A percentile compares a stretch with the other conserved stretches of the same genome.
These are phyloP conservation scores for Cydia strobilella DNA, from an alignment of 1,140 invertebrate genomes.

Conservation along the genomic window DNA sequence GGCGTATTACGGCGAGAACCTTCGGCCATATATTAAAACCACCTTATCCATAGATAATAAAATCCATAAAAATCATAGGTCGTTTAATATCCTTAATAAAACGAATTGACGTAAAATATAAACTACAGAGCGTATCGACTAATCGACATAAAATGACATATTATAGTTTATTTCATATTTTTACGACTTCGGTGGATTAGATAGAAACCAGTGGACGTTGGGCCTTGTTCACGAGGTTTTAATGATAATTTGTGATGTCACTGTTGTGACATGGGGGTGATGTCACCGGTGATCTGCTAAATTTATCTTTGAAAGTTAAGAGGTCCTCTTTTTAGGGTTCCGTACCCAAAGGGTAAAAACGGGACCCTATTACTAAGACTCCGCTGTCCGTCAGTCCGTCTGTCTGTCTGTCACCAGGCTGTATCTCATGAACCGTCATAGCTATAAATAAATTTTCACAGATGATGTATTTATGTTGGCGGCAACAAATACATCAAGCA, in stretches of 20 bases:
- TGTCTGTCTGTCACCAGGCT: too few relatives aligned
- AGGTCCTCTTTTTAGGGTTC: too few relatives aligned
- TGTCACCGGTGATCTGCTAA: not conserved
- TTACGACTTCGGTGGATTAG: constrained; percentile 11
- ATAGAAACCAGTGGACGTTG: not conserved
- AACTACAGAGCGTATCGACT: not conserved
- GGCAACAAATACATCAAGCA: too few relatives aligned
- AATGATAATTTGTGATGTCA: not conserved
- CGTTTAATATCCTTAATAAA: not conserved
- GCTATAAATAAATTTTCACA: too few relatives aligned
- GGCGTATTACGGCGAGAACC: not conserved
- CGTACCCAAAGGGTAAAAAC: too few relatives aligned
- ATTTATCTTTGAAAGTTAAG: not conserved
- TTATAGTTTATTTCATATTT: constrained; percentile 22
- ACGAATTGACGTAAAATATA: constrained; percentile 22
- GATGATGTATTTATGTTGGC: too few relatives aligned
- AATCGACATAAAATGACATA: constrained; percentile 10
- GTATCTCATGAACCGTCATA: too few relatives aligned
- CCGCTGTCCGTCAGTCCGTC: too few relatives aligned
- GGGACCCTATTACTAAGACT: too few relatives aligned
- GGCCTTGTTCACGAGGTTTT: not conserved
- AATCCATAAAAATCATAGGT: constrained; percentile 6
- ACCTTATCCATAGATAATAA: constrained; percentile 11
- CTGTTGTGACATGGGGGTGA: not conserved
- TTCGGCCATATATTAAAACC: not conserved